Evolutionary conservation across 2,888 invertebrate species (phyloP), one percentile per base, ranked within the genome.

Genomic region (Pheosia tremula): DNA sequence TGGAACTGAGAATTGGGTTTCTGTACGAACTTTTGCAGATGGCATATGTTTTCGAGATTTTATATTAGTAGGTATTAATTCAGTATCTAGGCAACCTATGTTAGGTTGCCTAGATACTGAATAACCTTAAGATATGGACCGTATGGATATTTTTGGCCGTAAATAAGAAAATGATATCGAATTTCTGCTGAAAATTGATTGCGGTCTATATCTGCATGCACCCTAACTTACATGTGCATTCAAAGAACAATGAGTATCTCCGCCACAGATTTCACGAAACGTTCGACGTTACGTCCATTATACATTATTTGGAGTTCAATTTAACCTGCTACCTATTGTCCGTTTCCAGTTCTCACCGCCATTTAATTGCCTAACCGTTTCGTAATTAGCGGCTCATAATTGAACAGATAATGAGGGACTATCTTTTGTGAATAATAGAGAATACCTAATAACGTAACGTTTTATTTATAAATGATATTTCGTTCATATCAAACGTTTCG

Each of bases 271-370:
- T 84, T 84, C 81, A 78, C 81, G 82, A 83, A 83, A 73, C 71
- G 57, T 75, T 76, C 63, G 72, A 78, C 67, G 75, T 75, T 81
- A 57, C 65, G 56, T 69, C 68, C 64, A 80, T 81, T 81, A 82
- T 80, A 78, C 39, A 79, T 78, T 82, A 84, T 85, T 79, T 73
- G 68, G 80, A 74, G 68, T 80, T 82, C 79, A 84, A 85, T 81
- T 80, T 80, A 81, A 79, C 78, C 79, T 82, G 80, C 88, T 84
- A 85, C 81, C 73, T 72, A 90, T 93, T 92, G 93, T 93, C 87
- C 81, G 85, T 81, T 88, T 89, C 87, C 63, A 82, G 88, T 92
- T 93, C 91, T 87, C 91, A 93, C 89, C 84, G 81, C 80, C 86
- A 85, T 85, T 88, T 90, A 90, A 92, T 91, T 89, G 84, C 84